Percentiles rank a stretch among this genome's conserved stretches.
phyloP scores from a whole-genome alignment of 2,113 vertebrate species.

The Eudyptes chrysolophus region DNA sequence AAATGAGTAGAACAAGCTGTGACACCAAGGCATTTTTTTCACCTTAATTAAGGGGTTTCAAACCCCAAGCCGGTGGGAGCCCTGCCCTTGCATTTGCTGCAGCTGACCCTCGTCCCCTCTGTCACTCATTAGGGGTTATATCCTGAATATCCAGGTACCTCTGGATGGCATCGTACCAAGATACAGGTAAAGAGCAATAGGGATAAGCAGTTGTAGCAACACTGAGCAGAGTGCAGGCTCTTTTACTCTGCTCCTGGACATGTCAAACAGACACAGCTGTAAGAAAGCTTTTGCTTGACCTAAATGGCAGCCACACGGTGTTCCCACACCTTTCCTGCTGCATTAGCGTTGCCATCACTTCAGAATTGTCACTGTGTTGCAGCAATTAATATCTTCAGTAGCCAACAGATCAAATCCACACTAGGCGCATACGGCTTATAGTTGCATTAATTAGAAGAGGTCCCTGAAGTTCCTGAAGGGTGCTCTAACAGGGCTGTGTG shows the following conservation, averaged over 20 bases:
- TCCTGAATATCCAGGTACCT: not conserved
- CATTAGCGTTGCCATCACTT: not conserved
- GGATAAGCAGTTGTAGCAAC: not conserved
- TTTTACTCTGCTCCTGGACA: not conserved
- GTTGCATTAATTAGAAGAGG: not conserved
- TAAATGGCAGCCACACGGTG: fast-evolving
- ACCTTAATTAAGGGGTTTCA: not conserved
- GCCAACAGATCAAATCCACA: not conserved
- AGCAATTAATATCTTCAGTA: not conserved
- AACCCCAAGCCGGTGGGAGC: not conserved
- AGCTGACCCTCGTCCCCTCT: not conserved
- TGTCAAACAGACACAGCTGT: not conserved
- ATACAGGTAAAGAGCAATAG: not conserved
- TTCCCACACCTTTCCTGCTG: not conserved
- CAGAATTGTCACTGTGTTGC: not conserved
- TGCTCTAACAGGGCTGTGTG: not conserved
- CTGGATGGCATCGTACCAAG: not conserved
- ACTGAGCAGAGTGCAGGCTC: not conserved
- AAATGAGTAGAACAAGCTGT: not conserved
- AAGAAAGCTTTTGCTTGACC: not conserved
- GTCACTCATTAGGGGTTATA: fast-evolving
- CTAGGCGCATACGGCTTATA: fast-evolving
- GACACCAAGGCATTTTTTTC: not conserved
- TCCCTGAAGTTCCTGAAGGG: not conserved
- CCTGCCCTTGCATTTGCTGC: not conserved